phyloP scores from a whole-genome alignment of 2,888 invertebrate species.

The Myopa tessellatipennis region DNA sequence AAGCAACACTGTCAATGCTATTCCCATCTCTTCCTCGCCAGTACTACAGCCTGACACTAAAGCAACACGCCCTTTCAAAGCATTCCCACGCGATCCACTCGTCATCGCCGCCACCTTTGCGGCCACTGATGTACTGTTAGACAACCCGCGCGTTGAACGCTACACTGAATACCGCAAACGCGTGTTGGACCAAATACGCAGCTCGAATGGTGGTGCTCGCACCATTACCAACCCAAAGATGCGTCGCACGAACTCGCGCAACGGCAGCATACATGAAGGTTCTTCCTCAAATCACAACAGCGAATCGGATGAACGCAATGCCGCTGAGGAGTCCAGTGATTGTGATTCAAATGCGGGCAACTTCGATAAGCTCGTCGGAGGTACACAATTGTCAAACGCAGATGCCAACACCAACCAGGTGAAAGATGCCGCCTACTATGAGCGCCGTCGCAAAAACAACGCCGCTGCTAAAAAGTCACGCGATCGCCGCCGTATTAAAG shows the following conservation, averaged over 20 bases:
- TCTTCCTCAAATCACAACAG: constrained; percentile 60
- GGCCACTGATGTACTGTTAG: constrained; percentile 69
- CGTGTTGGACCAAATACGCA: constrained; percentile 74
- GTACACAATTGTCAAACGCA: neutral
- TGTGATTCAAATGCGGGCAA: constrained; percentile 62
- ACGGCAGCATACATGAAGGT: constrained; percentile 59
- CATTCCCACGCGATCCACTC: constrained; percentile 78
- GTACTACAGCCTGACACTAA: constrained; percentile 61
- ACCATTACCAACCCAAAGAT: constrained; percentile 77
- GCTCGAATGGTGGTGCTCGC: constrained; percentile 72
- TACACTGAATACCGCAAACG: constrained; percentile 79
- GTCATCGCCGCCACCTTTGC: constrained; percentile 73
- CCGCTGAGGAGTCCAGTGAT: constrained; percentile 62
- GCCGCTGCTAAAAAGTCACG: constrained; percentile 94
- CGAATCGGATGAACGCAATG: constrained; percentile 63
- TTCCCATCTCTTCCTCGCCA: constrained; percentile 30
- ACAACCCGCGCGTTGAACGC: constrained; percentile 74
- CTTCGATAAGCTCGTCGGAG: constrained; percentile 49
- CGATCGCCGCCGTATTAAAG: constrained; percentile 88
- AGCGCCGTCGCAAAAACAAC: constrained; percentile 90
- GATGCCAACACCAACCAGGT: constrained; percentile 51
- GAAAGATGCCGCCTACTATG: constrained; percentile 88
- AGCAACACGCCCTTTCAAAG: constrained; percentile 75
- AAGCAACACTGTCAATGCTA: constrained; percentile 47
- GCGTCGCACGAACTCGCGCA: constrained; percentile 71